Evolutionary conservation across 37 sponge, comb jelly and placozoan genomes (phyloP).

Genomic region (Chondrilla cf. caribensis): DNA sequence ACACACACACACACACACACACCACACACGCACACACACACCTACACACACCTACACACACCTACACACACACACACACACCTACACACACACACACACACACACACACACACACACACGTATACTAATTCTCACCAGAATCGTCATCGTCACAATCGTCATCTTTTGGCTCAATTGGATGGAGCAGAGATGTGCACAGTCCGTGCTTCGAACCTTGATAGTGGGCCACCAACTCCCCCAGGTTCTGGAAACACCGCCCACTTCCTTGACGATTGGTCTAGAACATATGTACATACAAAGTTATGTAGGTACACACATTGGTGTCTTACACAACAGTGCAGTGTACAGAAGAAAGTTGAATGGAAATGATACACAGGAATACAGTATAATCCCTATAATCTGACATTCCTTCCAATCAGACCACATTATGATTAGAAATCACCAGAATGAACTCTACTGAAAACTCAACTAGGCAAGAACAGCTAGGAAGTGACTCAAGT

Average conservation of each 20-base stretch:
- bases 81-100: conserved; percentile 10
- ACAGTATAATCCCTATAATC: too few relatives aligned
- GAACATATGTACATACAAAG: neutral
- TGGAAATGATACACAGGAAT: too few relatives aligned
- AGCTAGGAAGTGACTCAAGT: too few relatives aligned
- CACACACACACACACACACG: conserved; percentile 2
- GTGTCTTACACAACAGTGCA: neutral
- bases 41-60: too few relatives aligned
- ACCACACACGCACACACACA: too few relatives aligned
- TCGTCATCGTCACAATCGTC: conserved; percentile 37
- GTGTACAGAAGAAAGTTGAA: too few relatives aligned
- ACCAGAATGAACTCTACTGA: too few relatives aligned
- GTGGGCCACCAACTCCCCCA: conserved; percentile 66
- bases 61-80: neutral
- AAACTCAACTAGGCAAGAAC: too few relatives aligned
- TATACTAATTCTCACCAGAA: neutral
- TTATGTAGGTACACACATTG: conserved; percentile 7
- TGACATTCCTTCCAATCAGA: too few relatives aligned
- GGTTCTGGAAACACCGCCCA: conserved; percentile 21
- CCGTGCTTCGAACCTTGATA: conserved; percentile 61
- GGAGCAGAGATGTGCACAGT: conserved; percentile 53
- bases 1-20: too few relatives aligned
- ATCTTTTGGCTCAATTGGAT: conserved; percentile 48
- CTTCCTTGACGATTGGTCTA: conserved; percentile 23
- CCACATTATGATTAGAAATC: too few relatives aligned